Percentiles rank a stretch among this genome's conserved stretches.
Conservation (phyloP, 2,113 vertebrate species). For the Oxyura jamaicensis region DNA sequence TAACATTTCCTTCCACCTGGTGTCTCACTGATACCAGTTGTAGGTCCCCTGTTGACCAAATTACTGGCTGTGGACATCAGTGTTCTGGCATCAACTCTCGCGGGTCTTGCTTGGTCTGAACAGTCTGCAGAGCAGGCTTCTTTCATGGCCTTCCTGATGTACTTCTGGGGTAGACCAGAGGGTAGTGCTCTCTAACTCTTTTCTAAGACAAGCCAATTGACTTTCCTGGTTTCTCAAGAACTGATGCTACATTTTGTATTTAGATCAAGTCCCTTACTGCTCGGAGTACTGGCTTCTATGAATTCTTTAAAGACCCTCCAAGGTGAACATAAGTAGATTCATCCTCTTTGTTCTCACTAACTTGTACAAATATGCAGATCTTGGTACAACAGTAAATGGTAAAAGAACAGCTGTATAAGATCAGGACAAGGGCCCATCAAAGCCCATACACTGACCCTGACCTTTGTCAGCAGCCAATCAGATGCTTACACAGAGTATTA, state of each 20-base stretch:
- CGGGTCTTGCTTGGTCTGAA: neutral
- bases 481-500: neutral
- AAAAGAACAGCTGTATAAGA: neutral
- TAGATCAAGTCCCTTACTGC: neutral
- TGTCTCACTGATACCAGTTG: neutral
- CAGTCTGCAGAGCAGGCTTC: neutral
- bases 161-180: neutral
- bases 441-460: neutral
- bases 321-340: neutral
- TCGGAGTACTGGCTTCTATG: neutral
- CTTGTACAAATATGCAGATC: neutral
- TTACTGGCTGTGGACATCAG: neutral
- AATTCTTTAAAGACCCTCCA: neutral
- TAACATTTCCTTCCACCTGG: neutral
- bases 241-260: neutral
- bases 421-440: neutral
- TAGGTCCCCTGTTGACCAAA: neutral
- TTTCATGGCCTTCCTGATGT: neutral
- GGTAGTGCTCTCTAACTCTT: neutral
- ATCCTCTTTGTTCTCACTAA: neutral
- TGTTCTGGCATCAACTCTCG: neutral
- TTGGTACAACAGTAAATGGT: neutral
- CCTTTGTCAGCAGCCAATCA: neutral
- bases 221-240: neutral
- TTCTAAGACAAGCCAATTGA: neutral